These are phyloP conservation scores for Porites lobata DNA, from an alignment of 92 coral and sea anemone species.

Conservation along the genomic window DNA sequence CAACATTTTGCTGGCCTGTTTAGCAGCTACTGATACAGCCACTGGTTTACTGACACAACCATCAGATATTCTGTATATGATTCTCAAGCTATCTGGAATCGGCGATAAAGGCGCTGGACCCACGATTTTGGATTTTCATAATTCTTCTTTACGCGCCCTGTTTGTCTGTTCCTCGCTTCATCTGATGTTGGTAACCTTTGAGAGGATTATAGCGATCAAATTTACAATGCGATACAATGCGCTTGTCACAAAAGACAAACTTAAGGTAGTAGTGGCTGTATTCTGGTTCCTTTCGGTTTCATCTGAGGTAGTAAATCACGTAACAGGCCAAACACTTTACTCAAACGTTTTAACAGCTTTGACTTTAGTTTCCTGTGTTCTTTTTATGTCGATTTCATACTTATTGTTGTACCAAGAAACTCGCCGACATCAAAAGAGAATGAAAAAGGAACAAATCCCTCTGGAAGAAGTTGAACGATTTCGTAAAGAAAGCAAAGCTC, in stretches of 20 bases:
- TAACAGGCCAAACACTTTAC: not conserved
- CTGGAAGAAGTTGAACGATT: not conserved
- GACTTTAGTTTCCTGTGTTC: not conserved
- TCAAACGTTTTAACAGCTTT: not conserved
- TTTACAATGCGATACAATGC: not conserved
- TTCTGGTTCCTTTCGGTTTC: not conserved
- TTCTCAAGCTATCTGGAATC: not conserved
- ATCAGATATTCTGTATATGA: not conserved
- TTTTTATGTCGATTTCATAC: not conserved
- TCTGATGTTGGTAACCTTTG: constrained; percentile 3
- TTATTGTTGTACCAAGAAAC: not conserved
- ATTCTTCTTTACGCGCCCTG: not conserved
- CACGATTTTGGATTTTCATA: not conserved
- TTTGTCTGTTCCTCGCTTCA: constrained; percentile 5
- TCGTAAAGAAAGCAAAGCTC: not conserved
- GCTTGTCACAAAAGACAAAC: not conserved
- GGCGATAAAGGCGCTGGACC: too few relatives aligned
- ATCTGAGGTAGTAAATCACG: not conserved
- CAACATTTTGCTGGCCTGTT: constrained; percentile 23
- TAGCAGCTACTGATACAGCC: constrained; percentile 18
- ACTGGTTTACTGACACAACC: not conserved
- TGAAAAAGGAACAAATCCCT: not conserved
- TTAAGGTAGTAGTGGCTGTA: not conserved
- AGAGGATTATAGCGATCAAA: constrained; percentile 14
- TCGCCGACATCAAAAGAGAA: not conserved